These are phyloP conservation scores for Leucoma salicis DNA, from an alignment of 2,888 invertebrate species.

Conservation along the genomic window DNA sequence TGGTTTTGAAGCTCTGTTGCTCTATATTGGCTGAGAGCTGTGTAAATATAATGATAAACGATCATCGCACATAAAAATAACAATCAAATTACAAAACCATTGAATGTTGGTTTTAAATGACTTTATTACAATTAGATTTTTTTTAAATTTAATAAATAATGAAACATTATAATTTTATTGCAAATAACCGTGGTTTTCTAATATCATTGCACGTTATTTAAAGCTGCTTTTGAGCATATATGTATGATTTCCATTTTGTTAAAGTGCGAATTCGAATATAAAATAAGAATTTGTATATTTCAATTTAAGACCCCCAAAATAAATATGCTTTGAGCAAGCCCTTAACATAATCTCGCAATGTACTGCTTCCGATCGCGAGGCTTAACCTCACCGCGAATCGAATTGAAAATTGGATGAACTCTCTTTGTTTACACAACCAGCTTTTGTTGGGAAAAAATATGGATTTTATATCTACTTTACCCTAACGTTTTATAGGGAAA, in stretches of 20 bases:
- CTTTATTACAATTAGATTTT: too few relatives aligned
- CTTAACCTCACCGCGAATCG: constrained; percentile 48
- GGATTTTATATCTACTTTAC: constrained; percentile 5
- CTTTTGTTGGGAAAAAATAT: constrained; percentile 31
- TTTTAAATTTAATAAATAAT: too few relatives aligned
- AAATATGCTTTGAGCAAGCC: constrained; percentile 25
- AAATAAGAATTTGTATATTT: constrained; percentile 6
- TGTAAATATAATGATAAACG: too few relatives aligned
- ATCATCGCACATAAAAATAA: too few relatives aligned
- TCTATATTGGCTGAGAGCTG: too few relatives aligned
- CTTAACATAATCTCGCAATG: constrained; percentile 31
- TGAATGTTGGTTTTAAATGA: too few relatives aligned
- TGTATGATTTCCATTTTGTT: not conserved
- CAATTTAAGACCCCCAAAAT: constrained; percentile 8
- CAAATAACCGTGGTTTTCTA: too few relatives aligned
- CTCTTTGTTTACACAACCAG: constrained; percentile 49
- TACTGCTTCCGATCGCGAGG: constrained; percentile 29
- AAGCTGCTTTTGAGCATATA: too few relatives aligned
- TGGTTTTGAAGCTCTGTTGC: not conserved
- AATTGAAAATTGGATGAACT: constrained; percentile 52
- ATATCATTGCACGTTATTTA: too few relatives aligned
- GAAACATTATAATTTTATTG: too few relatives aligned
- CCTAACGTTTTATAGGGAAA: constrained; percentile 18
- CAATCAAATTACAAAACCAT: too few relatives aligned
- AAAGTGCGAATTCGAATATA: constrained; percentile 4